phyloP scores from a whole-genome alignment of 2,888 invertebrate species.

The Uropetala carovei region DNA sequence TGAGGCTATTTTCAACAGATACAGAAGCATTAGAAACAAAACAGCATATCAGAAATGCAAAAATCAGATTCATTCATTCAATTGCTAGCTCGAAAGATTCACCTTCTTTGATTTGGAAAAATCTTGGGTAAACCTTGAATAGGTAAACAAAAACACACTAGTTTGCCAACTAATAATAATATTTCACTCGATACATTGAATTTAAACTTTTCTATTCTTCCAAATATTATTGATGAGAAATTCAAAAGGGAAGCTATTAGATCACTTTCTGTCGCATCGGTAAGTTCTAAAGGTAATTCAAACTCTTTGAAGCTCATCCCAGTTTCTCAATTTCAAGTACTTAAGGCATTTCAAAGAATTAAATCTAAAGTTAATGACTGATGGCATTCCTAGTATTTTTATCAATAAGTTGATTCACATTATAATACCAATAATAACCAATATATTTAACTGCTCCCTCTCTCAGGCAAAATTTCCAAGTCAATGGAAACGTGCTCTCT shows the following conservation, averaged over 20 bases:
- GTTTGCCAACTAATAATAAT: not conserved
- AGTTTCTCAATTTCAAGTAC: not conserved
- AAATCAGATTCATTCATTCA: not conserved
- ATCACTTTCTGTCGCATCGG: not conserved
- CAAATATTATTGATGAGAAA: not conserved
- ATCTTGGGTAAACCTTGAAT: not conserved
- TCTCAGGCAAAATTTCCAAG: not conserved
- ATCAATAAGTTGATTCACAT: not conserved
- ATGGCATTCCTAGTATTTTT: not conserved
- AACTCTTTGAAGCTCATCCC: not conserved
- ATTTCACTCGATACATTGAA: not conserved
- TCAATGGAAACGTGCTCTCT: not conserved
- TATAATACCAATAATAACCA: not conserved
- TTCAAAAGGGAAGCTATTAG: not conserved
- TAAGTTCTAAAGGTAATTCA: not conserved
- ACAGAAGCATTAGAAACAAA: not conserved
- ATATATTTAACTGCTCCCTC: not conserved
- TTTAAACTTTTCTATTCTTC: not conserved
- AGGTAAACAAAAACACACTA: not conserved
- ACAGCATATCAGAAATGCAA: not conserved
- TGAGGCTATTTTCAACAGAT: too few species aligned
- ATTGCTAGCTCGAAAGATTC: not conserved
- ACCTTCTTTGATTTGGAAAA: not conserved
- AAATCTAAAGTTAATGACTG: not conserved
- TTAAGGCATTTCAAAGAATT: not conserved